Percentiles rank a stretch among this genome's conserved stretches.
Conservation (phyloP, 2,888 invertebrate species). For the Hanleya hanleyi region DNA sequence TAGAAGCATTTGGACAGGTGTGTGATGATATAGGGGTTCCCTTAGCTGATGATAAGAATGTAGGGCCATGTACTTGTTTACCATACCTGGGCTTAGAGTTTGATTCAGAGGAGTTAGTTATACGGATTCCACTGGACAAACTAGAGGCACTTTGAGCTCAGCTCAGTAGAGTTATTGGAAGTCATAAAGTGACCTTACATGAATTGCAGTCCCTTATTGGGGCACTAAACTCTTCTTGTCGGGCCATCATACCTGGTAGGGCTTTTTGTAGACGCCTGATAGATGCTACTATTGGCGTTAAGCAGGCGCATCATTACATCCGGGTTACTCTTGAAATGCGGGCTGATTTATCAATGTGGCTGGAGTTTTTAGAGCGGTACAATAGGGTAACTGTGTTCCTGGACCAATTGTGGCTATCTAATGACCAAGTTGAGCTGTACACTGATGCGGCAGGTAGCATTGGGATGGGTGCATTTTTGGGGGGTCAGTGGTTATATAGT, state of each 20-base stretch:
- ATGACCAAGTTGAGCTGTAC: neutral
- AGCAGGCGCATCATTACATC: neutral
- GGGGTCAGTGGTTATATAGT: conserved; percentile 11
- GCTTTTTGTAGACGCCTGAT: conserved; percentile 19
- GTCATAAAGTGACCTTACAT: conserved; percentile 1
- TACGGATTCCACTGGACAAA: conserved; percentile 9
- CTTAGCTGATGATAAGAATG: conserved; percentile 13
- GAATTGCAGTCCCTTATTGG: conserved; percentile 26
- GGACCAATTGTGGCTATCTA: conserved; percentile 4
- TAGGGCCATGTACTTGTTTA: conserved; percentile 11
- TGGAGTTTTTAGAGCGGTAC: neutral
- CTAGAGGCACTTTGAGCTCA: neutral
- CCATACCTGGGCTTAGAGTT: neutral
- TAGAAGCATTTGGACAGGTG: neutral
- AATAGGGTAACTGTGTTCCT: neutral
- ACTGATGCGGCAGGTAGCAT: conserved; percentile 9
- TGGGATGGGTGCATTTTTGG: conserved; percentile 17
- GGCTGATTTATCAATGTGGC: neutral
- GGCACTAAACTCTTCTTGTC: conserved; percentile 21
- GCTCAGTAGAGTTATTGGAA: neutral
- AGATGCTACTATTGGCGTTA: conserved; percentile 10
- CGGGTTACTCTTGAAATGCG: neutral
- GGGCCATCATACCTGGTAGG: conserved; percentile 22
- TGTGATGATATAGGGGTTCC: conserved; percentile 18
- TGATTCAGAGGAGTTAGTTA: conserved; percentile 7